Evolutionary conservation across 1,140 invertebrate species (phyloP).

Genomic region (Parasteatoda tepidariorum): DNA sequence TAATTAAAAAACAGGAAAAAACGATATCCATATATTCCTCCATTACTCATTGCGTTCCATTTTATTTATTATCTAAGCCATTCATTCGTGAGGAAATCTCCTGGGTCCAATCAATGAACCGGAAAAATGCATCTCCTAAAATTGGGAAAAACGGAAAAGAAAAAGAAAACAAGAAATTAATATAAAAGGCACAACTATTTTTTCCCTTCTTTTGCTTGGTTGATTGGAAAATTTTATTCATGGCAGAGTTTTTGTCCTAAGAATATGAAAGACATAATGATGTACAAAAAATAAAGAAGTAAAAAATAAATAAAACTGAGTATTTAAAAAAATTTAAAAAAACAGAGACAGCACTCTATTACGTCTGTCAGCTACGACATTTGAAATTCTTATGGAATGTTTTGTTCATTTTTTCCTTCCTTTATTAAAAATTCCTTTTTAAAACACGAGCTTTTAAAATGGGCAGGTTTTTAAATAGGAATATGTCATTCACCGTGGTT

Average conservation of each 20-base stretch:
- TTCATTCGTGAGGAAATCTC: slow-evolving; percentile 29
- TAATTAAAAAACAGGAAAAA: too few species aligned
- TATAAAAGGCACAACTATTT: slow-evolving; percentile 14
- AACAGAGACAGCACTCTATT: slow-evolving; percentile 25
- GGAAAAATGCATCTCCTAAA: slow-evolving; percentile 29
- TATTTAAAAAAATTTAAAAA: slow-evolving; percentile 2
- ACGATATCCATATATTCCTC: slow-evolving; percentile 5
- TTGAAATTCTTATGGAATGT: background rate
- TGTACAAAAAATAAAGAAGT: background rate
- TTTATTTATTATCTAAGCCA: slow-evolving; percentile 46
- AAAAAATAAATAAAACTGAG: too few species aligned
- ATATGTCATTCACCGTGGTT: too few species aligned
- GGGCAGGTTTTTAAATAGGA: too few species aligned
- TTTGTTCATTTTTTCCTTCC: too few species aligned
- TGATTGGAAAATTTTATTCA: slow-evolving; percentile 57
- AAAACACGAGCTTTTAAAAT: too few species aligned
- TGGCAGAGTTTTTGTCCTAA: background rate
- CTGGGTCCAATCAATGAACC: slow-evolving; percentile 47
- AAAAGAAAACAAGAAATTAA: slow-evolving; percentile 18
- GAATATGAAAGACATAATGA: background rate
- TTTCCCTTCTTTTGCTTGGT: slow-evolving; percentile 32
- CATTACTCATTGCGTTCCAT: slow-evolving; percentile 30
- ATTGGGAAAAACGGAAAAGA: background rate
- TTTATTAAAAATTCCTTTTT: too few species aligned
- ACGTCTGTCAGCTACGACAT: slow-evolving; percentile 19